A percentile compares a stretch with the other conserved stretches of the same genome.
These are phyloP conservation scores for Sebastolobus altivelis DNA, from an alignment of 2,797 vertebrate species.

Conservation along the genomic window DNA sequence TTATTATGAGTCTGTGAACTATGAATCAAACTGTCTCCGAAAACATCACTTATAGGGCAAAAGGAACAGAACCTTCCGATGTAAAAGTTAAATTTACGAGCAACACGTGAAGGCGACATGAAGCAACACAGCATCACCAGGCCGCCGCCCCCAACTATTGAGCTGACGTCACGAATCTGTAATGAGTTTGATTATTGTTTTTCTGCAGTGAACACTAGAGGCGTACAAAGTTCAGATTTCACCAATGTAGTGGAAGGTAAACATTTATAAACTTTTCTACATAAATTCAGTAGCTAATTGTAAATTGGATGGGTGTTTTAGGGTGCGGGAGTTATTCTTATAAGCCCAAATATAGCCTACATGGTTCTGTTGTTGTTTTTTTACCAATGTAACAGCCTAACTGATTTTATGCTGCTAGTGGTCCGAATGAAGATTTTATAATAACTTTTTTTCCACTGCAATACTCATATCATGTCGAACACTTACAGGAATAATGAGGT, in stretches of 20 bases:
- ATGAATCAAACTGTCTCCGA: accelerated
- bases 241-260: background rate
- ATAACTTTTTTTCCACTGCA: background rate
- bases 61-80: background rate
- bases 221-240: background rate
- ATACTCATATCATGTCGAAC: background rate
- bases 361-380: background rate
- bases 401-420: background rate
- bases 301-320: background rate
- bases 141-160: background rate
- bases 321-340: background rate
- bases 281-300: background rate
- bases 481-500: background rate
- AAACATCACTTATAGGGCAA: background rate
- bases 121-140: background rate
- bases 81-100: background rate
- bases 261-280: background rate
- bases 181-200: background rate
- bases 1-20: accelerated
- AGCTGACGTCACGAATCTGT: conserved; percentile 32
- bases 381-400: background rate
- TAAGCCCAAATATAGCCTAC: background rate
- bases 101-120: conserved; percentile 21
- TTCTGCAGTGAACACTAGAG: background rate
- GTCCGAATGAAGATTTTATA: background rate